Conservation (phyloP, 2,888 invertebrate species). For the Luffia ferchaultella region DNA sequence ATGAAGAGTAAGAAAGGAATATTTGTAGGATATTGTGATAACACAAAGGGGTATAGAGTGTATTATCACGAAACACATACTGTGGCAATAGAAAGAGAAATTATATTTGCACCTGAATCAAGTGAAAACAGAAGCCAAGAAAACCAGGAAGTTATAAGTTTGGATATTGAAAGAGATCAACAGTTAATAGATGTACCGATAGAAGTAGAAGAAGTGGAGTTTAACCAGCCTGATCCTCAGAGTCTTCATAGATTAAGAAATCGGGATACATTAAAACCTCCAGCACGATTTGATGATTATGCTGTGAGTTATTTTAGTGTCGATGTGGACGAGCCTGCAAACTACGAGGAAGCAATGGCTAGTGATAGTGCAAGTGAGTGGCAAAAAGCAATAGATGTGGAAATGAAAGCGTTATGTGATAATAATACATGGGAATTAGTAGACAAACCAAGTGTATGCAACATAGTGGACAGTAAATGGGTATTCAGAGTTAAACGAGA, state of each 20-base stretch:
- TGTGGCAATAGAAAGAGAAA: slow-evolving; percentile 18
- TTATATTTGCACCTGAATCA: slow-evolving; percentile 12
- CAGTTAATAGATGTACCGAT: slow-evolving; percentile 11
- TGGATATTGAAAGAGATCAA: slow-evolving; percentile 12
- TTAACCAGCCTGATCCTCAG: background rate
- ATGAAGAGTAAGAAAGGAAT: slow-evolving; percentile 18
- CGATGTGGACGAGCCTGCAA: slow-evolving; percentile 14
- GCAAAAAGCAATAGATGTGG: slow-evolving; percentile 16
- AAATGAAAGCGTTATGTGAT: slow-evolving; percentile 15
- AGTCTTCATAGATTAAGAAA: background rate
- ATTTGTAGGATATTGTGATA: slow-evolving; percentile 23
- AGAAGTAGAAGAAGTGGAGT: slow-evolving; percentile 6
- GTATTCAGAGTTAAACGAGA: slow-evolving; percentile 18
- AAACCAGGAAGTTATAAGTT: slow-evolving; percentile 14
- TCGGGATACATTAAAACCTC: slow-evolving; percentile 3
- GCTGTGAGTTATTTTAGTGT: slow-evolving; percentile 9
- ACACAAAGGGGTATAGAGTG: slow-evolving; percentile 21
- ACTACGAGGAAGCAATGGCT: slow-evolving; percentile 19
- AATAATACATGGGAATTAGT: slow-evolving; percentile 18
- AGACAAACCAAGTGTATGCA: slow-evolving; percentile 10
- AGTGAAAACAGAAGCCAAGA: background rate
- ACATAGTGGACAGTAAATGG: slow-evolving; percentile 18
- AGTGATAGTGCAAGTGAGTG: slow-evolving; percentile 12
- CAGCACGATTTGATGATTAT: slow-evolving; percentile 3
- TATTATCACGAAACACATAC: slow-evolving; percentile 15